Evolutionary conservation across 2,888 invertebrate genomes (phyloP).

Genomic region (Eucera pruinosa): DNA sequence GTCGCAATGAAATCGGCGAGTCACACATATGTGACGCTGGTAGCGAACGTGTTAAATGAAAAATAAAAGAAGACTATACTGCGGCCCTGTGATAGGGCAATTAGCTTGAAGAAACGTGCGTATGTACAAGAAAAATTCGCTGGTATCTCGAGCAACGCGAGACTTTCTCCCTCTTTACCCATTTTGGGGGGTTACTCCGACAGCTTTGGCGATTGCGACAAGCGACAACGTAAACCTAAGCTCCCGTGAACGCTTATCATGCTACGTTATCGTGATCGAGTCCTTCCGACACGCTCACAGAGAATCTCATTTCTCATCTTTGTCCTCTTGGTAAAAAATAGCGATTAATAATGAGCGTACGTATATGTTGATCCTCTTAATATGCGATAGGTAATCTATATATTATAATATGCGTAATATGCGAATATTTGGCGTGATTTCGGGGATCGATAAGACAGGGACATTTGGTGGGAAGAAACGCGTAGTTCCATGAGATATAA

Average conservation of each 20-base stretch:
- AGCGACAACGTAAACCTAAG: conserved; percentile 63
- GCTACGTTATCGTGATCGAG: conserved; percentile 12
- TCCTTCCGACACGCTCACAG: conserved; percentile 38
- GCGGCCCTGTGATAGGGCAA: not conserved
- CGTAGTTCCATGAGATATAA: conserved; percentile 30
- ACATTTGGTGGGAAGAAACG: conserved; percentile 37
- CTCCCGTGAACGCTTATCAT: conserved; percentile 27
- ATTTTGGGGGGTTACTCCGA: conserved; percentile 45
- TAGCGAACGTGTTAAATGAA: too few species aligned
- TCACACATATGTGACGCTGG: too few species aligned
- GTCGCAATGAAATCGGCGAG: too few species aligned
- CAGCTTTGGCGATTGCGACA: conserved; percentile 62
- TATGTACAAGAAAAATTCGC: conserved; percentile 30
- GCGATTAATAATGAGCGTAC: conserved; percentile 69
- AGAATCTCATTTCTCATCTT: conserved; percentile 42
- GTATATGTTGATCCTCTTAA: conserved; percentile 59
- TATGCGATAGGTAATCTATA: conserved; percentile 59
- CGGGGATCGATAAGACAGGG: conserved; percentile 65
- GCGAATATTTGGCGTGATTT: conserved; percentile 76
- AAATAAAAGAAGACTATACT: not conserved
- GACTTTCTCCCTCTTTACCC: conserved; percentile 35
- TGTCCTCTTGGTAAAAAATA: conserved; percentile 71
- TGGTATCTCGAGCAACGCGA: conserved; percentile 6
- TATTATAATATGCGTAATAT: conserved; percentile 61
- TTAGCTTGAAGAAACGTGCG: conserved; percentile 20